Evolutionary conservation across 2,113 vertebrate species (phyloP).

Genomic region (Eurystomus gularis): DNA sequence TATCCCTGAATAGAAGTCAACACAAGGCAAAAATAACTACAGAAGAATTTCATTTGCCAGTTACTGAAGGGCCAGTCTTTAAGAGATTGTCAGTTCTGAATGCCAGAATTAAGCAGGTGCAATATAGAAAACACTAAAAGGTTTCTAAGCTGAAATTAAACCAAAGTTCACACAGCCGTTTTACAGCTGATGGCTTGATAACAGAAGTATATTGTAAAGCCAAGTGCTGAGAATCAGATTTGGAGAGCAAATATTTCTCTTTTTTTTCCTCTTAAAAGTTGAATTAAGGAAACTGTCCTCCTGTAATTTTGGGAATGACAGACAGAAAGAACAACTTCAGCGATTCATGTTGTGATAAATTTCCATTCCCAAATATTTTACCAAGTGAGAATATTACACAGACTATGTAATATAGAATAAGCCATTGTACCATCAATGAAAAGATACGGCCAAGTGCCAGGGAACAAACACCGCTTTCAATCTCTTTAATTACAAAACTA

Average conservation of each 20-base stretch:
- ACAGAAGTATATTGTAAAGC: not conserved
- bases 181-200: not conserved
- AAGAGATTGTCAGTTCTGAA: not conserved
- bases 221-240: not conserved
- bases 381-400: not conserved
- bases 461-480: not conserved
- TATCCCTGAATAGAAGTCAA: constrained; percentile 42
- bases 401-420: not conserved
- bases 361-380: not conserved
- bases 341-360: not conserved
- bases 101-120: not conserved
- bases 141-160: not conserved
- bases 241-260: not conserved
- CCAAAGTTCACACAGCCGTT: not conserved
- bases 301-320: not conserved
- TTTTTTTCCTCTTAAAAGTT: not conserved
- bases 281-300: not conserved
- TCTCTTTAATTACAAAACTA: not conserved
- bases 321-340: not conserved
- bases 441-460: not conserved
- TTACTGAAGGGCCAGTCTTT: not conserved
- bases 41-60: not conserved
- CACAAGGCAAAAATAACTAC: not conserved
- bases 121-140: not conserved
- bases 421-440: not conserved